phyloP scores from a whole-genome alignment of 2,888 invertebrate genomes.

The Synanthedon tipuliformis region DNA sequence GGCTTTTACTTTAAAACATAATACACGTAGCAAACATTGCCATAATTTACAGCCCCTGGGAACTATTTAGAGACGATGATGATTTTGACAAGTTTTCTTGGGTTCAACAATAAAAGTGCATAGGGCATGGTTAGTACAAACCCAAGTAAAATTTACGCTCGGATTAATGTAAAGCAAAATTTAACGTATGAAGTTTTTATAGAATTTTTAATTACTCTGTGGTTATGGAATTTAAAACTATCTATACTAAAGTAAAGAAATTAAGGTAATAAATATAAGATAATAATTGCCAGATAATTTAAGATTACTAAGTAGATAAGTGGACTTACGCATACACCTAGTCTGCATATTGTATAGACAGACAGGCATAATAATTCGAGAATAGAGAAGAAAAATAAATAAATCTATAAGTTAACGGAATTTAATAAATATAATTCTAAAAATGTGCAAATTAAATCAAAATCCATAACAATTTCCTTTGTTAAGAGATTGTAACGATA shows the following conservation, averaged over 20 bases:
- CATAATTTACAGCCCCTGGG: constrained; percentile 55
- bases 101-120: constrained; percentile 29
- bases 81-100: constrained; percentile 56
- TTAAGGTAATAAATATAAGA: no score
- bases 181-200: not conserved
- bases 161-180: constrained; percentile 23
- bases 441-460: no score
- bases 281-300: no score
- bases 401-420: no score
- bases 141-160: constrained; percentile 28
- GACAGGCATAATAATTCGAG: no score
- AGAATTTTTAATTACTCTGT: not conserved
- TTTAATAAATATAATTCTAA: no score
- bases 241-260: no score
- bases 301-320: no score
- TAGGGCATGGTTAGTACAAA: constrained; percentile 41
- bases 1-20: constrained; percentile 41
- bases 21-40: constrained; percentile 57
- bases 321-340: no score
- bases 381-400: no score
- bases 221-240: not conserved
- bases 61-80: constrained; percentile 38
- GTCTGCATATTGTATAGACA: no score
- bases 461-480: not conserved
- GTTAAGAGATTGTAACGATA: constrained; percentile 10